A percentile compares a stretch with the other conserved stretches of the same genome.
Evolutionary conservation across 2,797 vertebrate species (phyloP).

Genomic region (Salarias fasciatus): DNA sequence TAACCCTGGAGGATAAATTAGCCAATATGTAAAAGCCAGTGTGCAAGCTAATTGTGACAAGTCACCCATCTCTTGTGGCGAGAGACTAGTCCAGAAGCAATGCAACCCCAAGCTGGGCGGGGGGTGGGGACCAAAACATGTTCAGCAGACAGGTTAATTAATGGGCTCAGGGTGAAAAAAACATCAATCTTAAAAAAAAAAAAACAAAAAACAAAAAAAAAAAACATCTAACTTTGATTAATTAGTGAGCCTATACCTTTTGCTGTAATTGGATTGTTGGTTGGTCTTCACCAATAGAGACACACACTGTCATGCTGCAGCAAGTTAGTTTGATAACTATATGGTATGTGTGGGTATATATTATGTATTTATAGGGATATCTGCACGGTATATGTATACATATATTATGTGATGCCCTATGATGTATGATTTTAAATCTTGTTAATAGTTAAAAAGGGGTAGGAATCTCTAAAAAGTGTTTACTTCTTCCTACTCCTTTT

Average conservation of each 20-base stretch:
- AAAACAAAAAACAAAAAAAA: conserved; percentile 42
- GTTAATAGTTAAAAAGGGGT: no score
- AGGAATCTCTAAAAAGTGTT: no score
- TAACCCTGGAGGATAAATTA: conserved; percentile 30
- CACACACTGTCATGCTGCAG: no score
- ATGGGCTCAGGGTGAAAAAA: conserved; percentile 49
- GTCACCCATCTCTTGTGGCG: conserved; percentile 7
- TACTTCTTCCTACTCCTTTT: no score
- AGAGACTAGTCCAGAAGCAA: conserved; percentile 27
- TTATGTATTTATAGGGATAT: no score
- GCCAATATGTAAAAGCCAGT: conserved; percentile 39
- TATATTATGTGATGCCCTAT: no score
- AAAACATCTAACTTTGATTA: conserved; percentile 62
- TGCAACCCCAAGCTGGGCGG: conserved; percentile 28
- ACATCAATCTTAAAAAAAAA: conserved; percentile 59
- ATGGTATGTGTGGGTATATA: no score
- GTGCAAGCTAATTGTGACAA: conserved; percentile 56
- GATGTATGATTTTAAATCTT: no score
- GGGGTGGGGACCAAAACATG: conserved; percentile 8
- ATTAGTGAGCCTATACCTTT: conserved; percentile 57
- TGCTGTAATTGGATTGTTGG: conserved; percentile 67
- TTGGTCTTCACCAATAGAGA: conserved; percentile 53
- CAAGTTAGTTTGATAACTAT: no score
- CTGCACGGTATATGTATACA: no score
- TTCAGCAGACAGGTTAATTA: conserved; percentile 61